phyloP scores from a whole-genome alignment of 1,140 invertebrate species.

The Drosophila nigromelanica region DNA sequence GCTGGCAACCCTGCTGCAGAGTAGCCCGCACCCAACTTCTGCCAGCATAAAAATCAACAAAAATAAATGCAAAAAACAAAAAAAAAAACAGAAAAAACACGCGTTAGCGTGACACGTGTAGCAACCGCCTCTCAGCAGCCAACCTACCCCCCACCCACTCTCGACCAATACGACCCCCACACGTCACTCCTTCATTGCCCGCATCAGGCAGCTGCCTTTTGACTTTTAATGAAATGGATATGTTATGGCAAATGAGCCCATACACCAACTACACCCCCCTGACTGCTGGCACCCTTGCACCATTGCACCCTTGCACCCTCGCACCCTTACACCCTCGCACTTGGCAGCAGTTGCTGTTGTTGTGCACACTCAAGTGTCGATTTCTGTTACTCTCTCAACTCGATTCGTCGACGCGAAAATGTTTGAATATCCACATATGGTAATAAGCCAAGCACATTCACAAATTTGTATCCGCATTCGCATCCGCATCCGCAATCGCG shows the following conservation, averaged over 20 bases:
- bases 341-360: slow-evolving; percentile 21
- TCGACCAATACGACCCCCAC: neutral
- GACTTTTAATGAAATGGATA: slow-evolving; percentile 82
- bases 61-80: neutral
- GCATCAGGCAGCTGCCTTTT: slow-evolving; percentile 60
- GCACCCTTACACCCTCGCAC: neutral
- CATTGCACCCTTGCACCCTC: neutral
- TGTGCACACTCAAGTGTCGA: slow-evolving; percentile 73
- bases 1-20: slow-evolving; percentile 36
- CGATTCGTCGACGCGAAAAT: slow-evolving; percentile 39
- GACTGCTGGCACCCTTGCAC: neutral
- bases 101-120: slow-evolving; percentile 71
- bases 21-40: slow-evolving; percentile 23
- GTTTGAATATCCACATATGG: slow-evolving; percentile 30
- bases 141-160: neutral
- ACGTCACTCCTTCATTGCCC: slow-evolving; percentile 1
- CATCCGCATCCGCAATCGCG: slow-evolving; percentile 2
- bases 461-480: slow-evolving; percentile 9
- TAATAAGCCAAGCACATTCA: slow-evolving; percentile 24
- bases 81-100: slow-evolving; percentile 13
- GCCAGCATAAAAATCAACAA: slow-evolving; percentile 14
- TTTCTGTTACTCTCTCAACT: slow-evolving; percentile 56
- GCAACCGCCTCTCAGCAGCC: slow-evolving; percentile 3
- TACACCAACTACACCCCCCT: neutral
- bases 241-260: slow-evolving; percentile 39